Evolutionary conservation across 2,797 vertebrate genomes (phyloP), one percentile per base, ranked within the genome.

Genomic region (Crenuchus spilurus): DNA sequence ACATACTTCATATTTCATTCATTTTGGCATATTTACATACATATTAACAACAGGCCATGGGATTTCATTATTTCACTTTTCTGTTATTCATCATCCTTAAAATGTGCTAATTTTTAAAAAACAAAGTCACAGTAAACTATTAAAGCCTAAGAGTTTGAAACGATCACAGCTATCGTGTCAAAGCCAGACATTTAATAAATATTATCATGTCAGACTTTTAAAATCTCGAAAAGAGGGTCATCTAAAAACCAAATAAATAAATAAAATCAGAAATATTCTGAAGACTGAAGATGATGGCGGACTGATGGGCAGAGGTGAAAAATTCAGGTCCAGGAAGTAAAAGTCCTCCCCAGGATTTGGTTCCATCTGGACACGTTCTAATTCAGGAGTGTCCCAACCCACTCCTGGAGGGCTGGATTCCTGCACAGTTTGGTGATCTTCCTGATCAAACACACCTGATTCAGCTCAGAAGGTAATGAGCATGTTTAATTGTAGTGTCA

Each of bases 1-100:
- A 75, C 81, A 89, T 90, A 88, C 91, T 92, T 92, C 90, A 92
- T 90, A 85, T 87, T 85, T 71, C 87, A 83, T 79, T 70, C 72
- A 77, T 76, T 79, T 81, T 85, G 78, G 84, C 74, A 77, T 63
- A 84, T 86, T 85, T 90, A 81, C 76, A 85, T 70, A 80, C 75
- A 86, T 79, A 74, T 82, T 55, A 83, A 83, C 68, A 87, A 67
- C 72, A 80, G 71, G 81, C 79, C 63, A 26, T 67, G 58, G 79
- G 81, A 87, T 88, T 80, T 49, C 49, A 14, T 80, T 3, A 72
- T 62, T 74, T 78, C 22, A 51, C 9, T 3, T 3, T 13, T 24
- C 48, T 26, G 48, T 11, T 76, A 69, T 72, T 71, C 78, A 79
- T 82, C 64, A 77, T 57, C 41, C 72, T 83, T 71, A 71, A 87